Base-by-base conservation (phyloP, 2,797 vertebrate species). In the Tamandua tetradactyla region DNA sequence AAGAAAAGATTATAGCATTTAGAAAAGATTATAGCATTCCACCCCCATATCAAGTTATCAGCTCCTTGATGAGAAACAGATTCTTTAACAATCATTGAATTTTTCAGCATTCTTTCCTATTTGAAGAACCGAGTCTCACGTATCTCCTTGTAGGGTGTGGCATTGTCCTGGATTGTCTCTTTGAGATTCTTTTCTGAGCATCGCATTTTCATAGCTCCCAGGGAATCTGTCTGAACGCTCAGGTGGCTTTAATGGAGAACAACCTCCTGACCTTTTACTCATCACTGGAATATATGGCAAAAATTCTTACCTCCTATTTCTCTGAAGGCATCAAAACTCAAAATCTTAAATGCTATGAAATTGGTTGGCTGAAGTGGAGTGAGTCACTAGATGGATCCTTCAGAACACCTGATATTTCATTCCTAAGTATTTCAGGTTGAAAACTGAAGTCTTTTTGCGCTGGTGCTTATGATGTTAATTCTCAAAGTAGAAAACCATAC, bases 81-180 rank as follows among this genome's bases (percentile, higher is more conserved):
- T 66, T 88, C 27, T 75, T 84, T 71, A 66, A 59, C 7, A 59
- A 44, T n/a, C 12, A 0, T 30, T 14, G 22, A 12, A 8, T 55
- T 85, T 89, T 89, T 84, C 14, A 74, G 14, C 20, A n/a, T 93
- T 49, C 66, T 69, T 75, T 91, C 44, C 76, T 74, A 11, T 89
- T 72, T 55, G 64, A 88, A 88, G 62, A 72, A 80, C 72, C 76
- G 8, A 72, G 42, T 40, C 55, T 52, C 66, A 22, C 61, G 91
- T 68, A 62, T 15, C 81, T 18, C 32, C 89, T 22, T 59, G 57
- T 52, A 74, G 42, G 61, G 47, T 4, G 5, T 44, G 40, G 30
- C n/a, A 7, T 59, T 79, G 15, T 42, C 71, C 68, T 32, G 49
- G 7, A 17, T 57, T 44, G 35, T 72, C 37, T 32, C 25, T 83